These are phyloP conservation scores for Actinia tenebrosa DNA, from an alignment of 64 coral and sea anemone species.

Conservation along the genomic window DNA sequence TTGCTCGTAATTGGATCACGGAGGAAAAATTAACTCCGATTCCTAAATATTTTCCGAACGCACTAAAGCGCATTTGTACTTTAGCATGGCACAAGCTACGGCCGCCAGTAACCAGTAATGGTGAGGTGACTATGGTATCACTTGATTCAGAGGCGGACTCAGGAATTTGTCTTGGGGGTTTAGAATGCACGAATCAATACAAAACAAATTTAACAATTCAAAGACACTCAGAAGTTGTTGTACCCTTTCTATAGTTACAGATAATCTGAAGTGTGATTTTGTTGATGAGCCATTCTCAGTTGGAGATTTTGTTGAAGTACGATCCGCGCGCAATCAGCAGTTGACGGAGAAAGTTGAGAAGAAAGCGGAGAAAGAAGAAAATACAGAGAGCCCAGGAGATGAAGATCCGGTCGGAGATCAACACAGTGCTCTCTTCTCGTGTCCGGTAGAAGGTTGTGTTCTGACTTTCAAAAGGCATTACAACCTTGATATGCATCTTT, in stretches of 20 bases:
- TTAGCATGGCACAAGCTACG: no score
- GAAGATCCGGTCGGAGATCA: neutral
- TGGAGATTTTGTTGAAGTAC: constrained; percentile 11
- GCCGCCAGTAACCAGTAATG: no score
- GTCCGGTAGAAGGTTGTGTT: constrained; percentile 57
- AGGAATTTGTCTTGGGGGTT: no score
- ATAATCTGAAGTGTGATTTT: neutral
- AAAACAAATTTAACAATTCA: neutral
- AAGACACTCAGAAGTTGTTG: neutral
- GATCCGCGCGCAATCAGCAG: neutral
- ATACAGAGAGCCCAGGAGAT: neutral
- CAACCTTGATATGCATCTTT: constrained; percentile 40
- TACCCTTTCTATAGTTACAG: neutral
- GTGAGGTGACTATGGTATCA: no score
- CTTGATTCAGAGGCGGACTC: neutral
- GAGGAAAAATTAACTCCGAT: no score
- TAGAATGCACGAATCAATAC: no score
- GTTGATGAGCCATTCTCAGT: neutral
- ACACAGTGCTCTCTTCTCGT: constrained; percentile 35
- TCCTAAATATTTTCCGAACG: no score
- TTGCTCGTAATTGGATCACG: neutral
- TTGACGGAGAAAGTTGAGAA: neutral
- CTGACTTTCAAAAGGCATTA: constrained; percentile 40
- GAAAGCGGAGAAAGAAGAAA: constrained; percentile 3
- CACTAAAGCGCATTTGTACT: no score